These are phyloP conservation scores for Mirounga angustirostris DNA, from an alignment of 2,113 vertebrate genomes.

Conservation along the genomic window DNA sequence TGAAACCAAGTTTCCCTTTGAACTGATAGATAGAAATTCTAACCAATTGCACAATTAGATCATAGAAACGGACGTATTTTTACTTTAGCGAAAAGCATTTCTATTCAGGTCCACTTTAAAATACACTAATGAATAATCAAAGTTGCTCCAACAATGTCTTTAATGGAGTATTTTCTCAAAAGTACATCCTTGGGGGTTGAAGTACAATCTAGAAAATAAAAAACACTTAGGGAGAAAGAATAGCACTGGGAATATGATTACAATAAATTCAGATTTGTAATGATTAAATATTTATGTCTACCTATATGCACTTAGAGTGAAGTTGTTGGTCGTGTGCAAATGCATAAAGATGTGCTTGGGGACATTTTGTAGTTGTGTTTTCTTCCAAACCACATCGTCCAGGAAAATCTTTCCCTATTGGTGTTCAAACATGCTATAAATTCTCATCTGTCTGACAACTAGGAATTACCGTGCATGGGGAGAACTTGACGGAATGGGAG, in stretches of 20 bases:
- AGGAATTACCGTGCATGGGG: neutral
- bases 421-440: neutral
- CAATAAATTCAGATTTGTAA: conserved; percentile 41
- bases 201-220: conserved; percentile 20
- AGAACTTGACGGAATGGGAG: neutral
- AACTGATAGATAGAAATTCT: conserved; percentile 77
- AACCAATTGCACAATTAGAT: conserved; percentile 79
- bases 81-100: conserved; percentile 79
- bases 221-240: conserved; percentile 13
- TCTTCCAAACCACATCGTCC: neutral
- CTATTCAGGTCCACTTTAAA: conserved; percentile 66
- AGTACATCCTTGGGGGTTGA: conserved; percentile 54
- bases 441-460: neutral
- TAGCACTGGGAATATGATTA: neutral
- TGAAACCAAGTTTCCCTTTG: conserved; percentile 83
- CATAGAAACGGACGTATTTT: conserved; percentile 75
- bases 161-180: conserved; percentile 67
- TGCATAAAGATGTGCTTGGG: neutral
- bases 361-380: neutral
- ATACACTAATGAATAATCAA: conserved; percentile 66
- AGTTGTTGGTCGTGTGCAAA: neutral
- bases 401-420: neutral
- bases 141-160: conserved; percentile 60
- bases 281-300: conserved; percentile 12
- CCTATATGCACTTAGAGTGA: neutral